Evolutionary conservation across 2,797 vertebrate genomes (phyloP), one percentile per base, ranked within the genome.

Genomic region (Crenichthys baileyi): DNA sequence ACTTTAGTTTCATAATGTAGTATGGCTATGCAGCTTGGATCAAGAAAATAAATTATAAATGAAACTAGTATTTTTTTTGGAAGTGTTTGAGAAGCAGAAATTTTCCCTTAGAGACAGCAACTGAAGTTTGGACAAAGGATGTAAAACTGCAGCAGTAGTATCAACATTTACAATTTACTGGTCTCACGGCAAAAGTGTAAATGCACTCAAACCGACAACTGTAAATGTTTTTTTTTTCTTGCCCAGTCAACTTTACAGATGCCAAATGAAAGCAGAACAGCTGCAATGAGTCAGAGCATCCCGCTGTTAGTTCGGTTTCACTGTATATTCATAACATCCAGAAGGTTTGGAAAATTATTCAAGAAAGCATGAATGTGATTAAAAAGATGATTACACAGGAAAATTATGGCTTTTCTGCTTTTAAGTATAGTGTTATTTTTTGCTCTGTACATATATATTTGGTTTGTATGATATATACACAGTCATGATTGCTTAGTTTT

Each of bases 1-100:
- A 74, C 70, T 53, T 29, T 65, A 70, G 53, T 84, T 61, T 68
- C 77, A 29, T 83, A 70, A 82, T 86, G 65, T 75, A 78, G 73
- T 53, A 75, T 82, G 73, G 88, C 82, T 88, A 83, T 85, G 51
- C 53, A 79, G 84, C 55, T 51, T 44, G 72, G 79, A 88, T 83
- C 63, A 79, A 51, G 41, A n/a, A 24, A 46, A 82, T 87, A 85
- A 88, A 90, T 90, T 79, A 79, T 63, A 85, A 77, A 73, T 50
- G 44, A 77, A 81, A 75, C 63, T 24, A 22, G 70, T 77, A 61
- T 81, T 82, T 81, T 84, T 58, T 72, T 41, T 81, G 8, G 41
- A 77, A 53, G 15, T 55, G 48, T 51, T 31, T 76, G 44, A 75
- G 9, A 81, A 84, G 36, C 48, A 68, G 36, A 81, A 70, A 72